Conservation (phyloP, 1,140 invertebrate species). For the Bathynomus jamesi region DNA sequence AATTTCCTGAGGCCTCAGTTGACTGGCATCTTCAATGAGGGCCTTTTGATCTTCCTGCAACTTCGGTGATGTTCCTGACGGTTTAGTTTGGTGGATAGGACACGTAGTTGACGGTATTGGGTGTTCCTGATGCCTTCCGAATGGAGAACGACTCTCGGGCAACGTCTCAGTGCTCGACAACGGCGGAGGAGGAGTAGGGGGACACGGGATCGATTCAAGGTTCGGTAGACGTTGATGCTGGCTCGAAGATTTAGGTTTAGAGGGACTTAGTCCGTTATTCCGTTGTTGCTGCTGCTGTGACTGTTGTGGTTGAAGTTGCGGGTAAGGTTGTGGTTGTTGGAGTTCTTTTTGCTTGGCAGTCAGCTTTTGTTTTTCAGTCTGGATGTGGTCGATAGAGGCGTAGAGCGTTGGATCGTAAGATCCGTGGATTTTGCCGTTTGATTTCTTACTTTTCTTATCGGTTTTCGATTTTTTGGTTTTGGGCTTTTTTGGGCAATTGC, state of each 20-base stretch:
- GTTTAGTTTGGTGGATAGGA: neutral
- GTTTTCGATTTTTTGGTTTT: neutral
- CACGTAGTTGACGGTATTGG: neutral
- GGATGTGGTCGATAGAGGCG: neutral
- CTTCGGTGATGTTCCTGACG: neutral
- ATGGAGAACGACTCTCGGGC: too few species aligned
- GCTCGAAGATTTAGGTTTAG: too few species aligned
- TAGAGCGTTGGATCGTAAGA: neutral
- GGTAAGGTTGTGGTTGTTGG: neutral
- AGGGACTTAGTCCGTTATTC: too few species aligned
- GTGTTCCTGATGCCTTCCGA: too few species aligned
- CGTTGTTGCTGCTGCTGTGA: neutral
- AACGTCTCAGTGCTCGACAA: neutral
- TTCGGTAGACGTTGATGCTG: neutral
- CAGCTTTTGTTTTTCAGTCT: neutral
- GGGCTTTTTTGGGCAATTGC: neutral
- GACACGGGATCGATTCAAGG: neutral
- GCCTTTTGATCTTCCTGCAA: neutral
- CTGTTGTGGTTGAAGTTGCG: neutral
- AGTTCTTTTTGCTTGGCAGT: neutral
- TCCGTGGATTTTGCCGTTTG: neutral
- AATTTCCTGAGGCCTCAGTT: neutral
- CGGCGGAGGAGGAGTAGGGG: neutral
- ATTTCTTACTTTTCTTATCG: neutral
- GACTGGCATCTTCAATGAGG: neutral